phyloP scores from a whole-genome alignment of 1,140 invertebrate genomes.

The Brachionus koreanus region DNA sequence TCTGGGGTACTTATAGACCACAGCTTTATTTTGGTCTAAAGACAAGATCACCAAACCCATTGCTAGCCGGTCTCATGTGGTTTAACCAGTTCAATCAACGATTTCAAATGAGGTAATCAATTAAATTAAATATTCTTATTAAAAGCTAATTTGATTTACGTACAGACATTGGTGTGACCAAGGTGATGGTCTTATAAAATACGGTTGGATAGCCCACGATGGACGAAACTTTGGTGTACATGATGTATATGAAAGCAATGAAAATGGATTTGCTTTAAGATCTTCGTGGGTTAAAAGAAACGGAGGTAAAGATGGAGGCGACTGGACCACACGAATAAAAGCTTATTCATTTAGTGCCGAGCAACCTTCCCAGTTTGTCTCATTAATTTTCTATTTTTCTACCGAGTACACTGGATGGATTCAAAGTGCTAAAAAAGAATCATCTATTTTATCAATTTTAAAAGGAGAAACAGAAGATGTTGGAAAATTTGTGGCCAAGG shows the following conservation, averaged over 20 bases:
- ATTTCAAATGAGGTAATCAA: constrained; percentile 36
- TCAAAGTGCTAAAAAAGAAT: background rate
- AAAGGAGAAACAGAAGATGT: constrained; percentile 72
- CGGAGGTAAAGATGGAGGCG: constrained; percentile 75
- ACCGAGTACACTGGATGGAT: constrained; percentile 47
- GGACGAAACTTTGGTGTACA: constrained; percentile 85
- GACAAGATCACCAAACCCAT: constrained; percentile 76
- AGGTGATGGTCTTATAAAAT: constrained; percentile 72
- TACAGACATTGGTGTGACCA: constrained; percentile 88
- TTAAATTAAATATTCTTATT: constrained; percentile 40
- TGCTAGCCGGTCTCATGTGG: constrained; percentile 77
- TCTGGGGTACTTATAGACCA: constrained; percentile 87
- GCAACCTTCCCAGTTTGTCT: constrained; percentile 49
- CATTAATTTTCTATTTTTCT: constrained; percentile 61
- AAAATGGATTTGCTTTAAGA: constrained; percentile 59
- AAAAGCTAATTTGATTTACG: constrained; percentile 46
- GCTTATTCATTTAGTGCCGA: constrained; percentile 60
- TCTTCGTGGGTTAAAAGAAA: constrained; percentile 83
- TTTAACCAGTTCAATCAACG: constrained; percentile 65
- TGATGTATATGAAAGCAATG: constrained; percentile 73
- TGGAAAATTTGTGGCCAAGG: constrained; percentile 69
- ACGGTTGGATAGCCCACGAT: constrained; percentile 86
- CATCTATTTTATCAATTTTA: constrained; percentile 61
- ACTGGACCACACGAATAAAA: constrained; percentile 82
- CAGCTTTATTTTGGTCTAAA: constrained; percentile 76